Evolutionary conservation across 1,140 invertebrate genomes (phyloP).

Genomic region (Drosophila nebulosa): DNA sequence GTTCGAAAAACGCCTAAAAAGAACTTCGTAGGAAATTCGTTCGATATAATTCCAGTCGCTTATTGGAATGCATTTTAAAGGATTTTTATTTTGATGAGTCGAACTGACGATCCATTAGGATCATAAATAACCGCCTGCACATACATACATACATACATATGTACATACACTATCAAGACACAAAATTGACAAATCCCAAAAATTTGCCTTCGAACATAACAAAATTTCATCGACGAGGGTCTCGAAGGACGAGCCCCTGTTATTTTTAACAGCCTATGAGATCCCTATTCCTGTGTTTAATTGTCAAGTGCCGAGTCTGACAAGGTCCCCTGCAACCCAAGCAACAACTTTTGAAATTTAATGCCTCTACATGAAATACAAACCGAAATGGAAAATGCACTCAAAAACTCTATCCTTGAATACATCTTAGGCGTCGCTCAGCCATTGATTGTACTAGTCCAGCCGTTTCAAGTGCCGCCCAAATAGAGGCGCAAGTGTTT

Average conservation of each 20-base stretch:
- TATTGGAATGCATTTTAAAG: conserved; percentile 19
- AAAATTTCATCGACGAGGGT: conserved; percentile 41
- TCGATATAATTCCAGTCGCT: background rate
- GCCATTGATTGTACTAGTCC: conserved; percentile 23
- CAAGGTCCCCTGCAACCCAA: conserved; percentile 29
- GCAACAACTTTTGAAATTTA: conserved; percentile 37
- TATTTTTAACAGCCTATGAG: conserved; percentile 61
- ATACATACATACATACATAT: too few species aligned
- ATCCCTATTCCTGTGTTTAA: conserved; percentile 30
- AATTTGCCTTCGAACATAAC: conserved; percentile 38
- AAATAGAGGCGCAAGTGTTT: conserved; percentile 53
- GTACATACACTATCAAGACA: conserved; percentile 29
- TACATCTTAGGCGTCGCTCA: conserved; percentile 24
- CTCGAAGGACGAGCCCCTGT: conserved; percentile 42
- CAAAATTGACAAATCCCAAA: conserved; percentile 27
- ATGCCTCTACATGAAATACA: conserved; percentile 46
- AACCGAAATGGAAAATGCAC: conserved; percentile 38
- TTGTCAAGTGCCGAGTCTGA: conserved; percentile 64
- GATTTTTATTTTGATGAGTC: conserved; percentile 43
- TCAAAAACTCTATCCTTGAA: conserved; percentile 1
- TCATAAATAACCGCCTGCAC: conserved; percentile 19
- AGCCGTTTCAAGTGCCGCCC: conserved; percentile 54
- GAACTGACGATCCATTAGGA: conserved; percentile 32
- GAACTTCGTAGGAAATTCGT: conserved; percentile 54
- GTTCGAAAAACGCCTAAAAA: conserved; percentile 43